phyloP scores from a whole-genome alignment of 2,888 invertebrate genomes.

The Lymantria dispar region DNA sequence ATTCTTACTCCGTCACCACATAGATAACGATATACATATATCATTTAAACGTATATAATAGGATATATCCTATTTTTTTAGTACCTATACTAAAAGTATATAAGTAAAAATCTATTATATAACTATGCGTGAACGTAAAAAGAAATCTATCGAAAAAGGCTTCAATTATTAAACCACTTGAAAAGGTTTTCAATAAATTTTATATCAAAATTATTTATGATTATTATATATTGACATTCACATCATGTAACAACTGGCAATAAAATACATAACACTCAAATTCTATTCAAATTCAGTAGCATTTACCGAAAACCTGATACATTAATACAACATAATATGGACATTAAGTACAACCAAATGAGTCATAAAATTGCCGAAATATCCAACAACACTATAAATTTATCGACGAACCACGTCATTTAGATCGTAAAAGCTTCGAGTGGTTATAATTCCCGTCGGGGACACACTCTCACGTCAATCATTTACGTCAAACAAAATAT shows the following conservation, averaged over 20 bases:
- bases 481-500: slow-evolving; percentile 81
- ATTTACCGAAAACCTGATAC: slow-evolving; percentile 54
- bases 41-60: no score
- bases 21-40: no score
- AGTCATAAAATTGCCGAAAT: slow-evolving; percentile 78
- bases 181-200: no score
- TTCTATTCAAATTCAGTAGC: slow-evolving; percentile 24
- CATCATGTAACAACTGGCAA: background rate
- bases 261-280: background rate
- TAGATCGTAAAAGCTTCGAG: slow-evolving; percentile 64
- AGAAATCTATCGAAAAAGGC: no score
- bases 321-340: slow-evolving; percentile 47
- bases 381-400: slow-evolving; percentile 74
- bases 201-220: no score
- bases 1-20: no score
- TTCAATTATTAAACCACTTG: no score
- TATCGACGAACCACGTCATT: slow-evolving; percentile 63
- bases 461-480: slow-evolving; percentile 72
- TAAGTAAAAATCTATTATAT: no score
- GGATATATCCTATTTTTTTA: no score
- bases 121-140: no score
- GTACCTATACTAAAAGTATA: no score
- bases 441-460: slow-evolving; percentile 39
- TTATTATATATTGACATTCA: no score
- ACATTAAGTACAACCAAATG: slow-evolving; percentile 72